Percentiles rank a stretch among this genome's conserved stretches.
phyloP scores from a whole-genome alignment of 2,797 vertebrate genomes.

The Harpagifer antarcticus region DNA sequence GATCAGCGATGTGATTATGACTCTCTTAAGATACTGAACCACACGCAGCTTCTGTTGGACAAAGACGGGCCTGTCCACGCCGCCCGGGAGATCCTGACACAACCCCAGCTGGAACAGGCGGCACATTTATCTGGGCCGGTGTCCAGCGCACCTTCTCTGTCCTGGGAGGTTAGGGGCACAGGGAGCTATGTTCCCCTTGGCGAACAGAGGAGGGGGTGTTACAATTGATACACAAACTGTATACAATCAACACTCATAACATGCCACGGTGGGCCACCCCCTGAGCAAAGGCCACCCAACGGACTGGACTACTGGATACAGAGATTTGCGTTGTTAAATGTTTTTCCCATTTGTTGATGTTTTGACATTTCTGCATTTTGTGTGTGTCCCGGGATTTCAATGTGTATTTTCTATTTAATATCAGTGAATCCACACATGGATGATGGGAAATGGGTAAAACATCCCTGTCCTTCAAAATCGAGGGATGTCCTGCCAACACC shows the following conservation, averaged over 20 bases:
- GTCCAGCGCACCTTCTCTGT: slow-evolving; percentile 79
- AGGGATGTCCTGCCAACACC: slow-evolving; percentile 68
- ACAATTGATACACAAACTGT: slow-evolving; percentile 70
- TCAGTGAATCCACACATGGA: slow-evolving; percentile 52
- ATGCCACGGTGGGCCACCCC: slow-evolving; percentile 68
- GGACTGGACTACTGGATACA: slow-evolving; percentile 42
- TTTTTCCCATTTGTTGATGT: slow-evolving; percentile 71
- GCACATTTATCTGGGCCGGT: slow-evolving; percentile 72
- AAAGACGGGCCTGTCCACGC: slow-evolving; percentile 75
- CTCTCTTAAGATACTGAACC: slow-evolving; percentile 80
- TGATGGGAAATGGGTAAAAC: slow-evolving; percentile 78
- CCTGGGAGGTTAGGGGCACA: slow-evolving; percentile 60
- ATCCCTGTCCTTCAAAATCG: slow-evolving; percentile 69
- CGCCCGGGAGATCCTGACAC: slow-evolving; percentile 71
- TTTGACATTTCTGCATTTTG: slow-evolving; percentile 48
- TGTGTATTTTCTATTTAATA: slow-evolving; percentile 74
- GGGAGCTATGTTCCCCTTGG: slow-evolving; percentile 61
- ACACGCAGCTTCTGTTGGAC: slow-evolving; percentile 77
- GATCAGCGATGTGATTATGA: slow-evolving; percentile 76
- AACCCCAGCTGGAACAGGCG: slow-evolving; percentile 73
- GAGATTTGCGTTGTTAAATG: slow-evolving; percentile 42
- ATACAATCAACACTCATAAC: slow-evolving; percentile 65
- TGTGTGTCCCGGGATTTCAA: slow-evolving; percentile 57
- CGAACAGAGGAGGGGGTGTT: slow-evolving; percentile 52
- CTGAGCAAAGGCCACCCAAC: slow-evolving; percentile 75